Evolutionary conservation across 2,113 vertebrate genomes (phyloP).

Genomic region (Elaphurus davidianus): DNA sequence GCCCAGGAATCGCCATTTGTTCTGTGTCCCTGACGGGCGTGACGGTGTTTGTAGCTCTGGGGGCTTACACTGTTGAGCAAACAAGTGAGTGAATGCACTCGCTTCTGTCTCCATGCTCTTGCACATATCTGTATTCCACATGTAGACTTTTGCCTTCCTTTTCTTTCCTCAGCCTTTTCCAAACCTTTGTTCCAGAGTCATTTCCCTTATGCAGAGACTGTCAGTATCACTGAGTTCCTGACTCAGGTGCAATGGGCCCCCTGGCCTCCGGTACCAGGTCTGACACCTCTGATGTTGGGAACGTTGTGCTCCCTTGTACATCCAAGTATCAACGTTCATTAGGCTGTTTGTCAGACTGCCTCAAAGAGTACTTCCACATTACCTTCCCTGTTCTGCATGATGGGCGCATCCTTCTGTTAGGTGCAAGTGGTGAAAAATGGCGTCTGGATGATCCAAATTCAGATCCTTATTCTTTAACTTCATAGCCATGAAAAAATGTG

Average conservation of each 20-base stretch:
- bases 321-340: background rate
- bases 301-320: background rate
- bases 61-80: background rate
- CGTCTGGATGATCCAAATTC: background rate
- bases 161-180: background rate
- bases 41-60: background rate
- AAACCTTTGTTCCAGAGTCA: background rate
- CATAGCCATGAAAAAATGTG: background rate
- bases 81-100: background rate
- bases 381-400: background rate
- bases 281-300: background rate
- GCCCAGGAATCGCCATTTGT: too few relatives aligned
- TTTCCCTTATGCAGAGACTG: background rate
- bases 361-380: background rate
- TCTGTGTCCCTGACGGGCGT: background rate
- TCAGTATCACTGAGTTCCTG: background rate
- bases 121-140: background rate
- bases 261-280: background rate
- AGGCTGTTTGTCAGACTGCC: background rate
- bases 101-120: background rate
- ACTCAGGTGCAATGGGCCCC: background rate
- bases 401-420: background rate
- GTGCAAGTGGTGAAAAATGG: background rate
- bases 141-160: background rate
- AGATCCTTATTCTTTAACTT: background rate